Evolutionary conservation across 2,797 vertebrate genomes (phyloP).

Genomic region (Oophaga sylvatica): DNA sequence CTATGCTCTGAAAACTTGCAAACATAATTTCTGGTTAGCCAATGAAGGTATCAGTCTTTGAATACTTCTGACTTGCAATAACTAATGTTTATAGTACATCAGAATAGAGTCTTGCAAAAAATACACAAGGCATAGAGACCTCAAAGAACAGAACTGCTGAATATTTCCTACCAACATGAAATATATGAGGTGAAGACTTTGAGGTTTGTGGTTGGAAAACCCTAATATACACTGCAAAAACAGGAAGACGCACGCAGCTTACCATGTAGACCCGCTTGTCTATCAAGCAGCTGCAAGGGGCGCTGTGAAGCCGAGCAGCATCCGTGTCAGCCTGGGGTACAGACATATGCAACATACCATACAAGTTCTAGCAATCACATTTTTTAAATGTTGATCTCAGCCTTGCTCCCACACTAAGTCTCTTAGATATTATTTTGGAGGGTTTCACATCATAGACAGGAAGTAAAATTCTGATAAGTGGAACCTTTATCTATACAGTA

Average conservation of each 20-base stretch:
- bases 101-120: not conserved
- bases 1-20: no score
- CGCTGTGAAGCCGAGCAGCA: not conserved
- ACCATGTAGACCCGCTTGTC: not conserved
- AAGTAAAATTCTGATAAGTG: no score
- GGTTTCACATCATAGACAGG: no score
- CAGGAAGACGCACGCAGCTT: not conserved
- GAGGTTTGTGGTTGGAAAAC: constrained; percentile 3
- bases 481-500: no score
- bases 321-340: not conserved
- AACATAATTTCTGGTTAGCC: no score
- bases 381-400: no score
- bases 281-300: not conserved
- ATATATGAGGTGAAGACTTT: not conserved
- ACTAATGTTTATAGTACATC: no score
- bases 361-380: not conserved
- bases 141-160: not conserved
- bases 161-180: not conserved
- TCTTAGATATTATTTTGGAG: no score
- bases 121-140: not conserved
- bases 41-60: no score
- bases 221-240: not conserved
- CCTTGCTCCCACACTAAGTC: no score
- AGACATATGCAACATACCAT: not conserved
- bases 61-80: no score